Evolutionary conservation across 2,113 vertebrate species (phyloP), one percentile per base, ranked within the genome.

Genomic region (Alexandromys fortis): DNA sequence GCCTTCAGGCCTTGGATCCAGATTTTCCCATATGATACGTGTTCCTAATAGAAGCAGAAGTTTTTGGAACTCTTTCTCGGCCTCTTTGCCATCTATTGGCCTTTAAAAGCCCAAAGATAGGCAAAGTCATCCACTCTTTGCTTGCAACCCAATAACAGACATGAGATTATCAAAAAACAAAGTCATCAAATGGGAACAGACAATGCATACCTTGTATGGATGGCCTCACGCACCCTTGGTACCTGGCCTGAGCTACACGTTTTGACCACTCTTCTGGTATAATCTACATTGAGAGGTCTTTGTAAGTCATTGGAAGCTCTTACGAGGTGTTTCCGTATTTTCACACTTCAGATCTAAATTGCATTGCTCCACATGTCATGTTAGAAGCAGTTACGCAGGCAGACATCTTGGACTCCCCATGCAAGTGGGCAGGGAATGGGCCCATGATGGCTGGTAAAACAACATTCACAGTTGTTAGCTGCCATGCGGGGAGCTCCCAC

Each of bases 81-180:
- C 45, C 55, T 65, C 67, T 97, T 96, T 95, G 89, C 97, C 85
- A 33, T 67, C 93, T 49, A 3, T 76, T 87, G 42, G 96, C 91
- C 96, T 98, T 97, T 76, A 79, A 96, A 98, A 95, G 96, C 67
- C 76, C 94, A 93, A 90, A 97, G 93, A 95, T 96, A 42, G 90
- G 86, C 89, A 98, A 96, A 87, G 88, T 95, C 68, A 61, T 97
- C 94, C 98, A 97, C 86, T 76, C 77, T 97, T 95, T 96, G 7
- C 82, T 97, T 95, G 95, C 77, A 95, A 88, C 19, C 91, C 86
- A 83, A 77, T 91, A 82, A 17, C 1, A 61, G 75, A 87, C 38
- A 5, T 3, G 22, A 70, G 55, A 63, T 58, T 94, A 68, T 83
- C 86, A 94, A 65, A 67, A 87, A 76, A 63, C 22, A 17, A 70